Evolutionary conservation across 2,888 invertebrate species (phyloP), one percentile per base, ranked within the genome.

Genomic region (Parnassius orleans): DNA sequence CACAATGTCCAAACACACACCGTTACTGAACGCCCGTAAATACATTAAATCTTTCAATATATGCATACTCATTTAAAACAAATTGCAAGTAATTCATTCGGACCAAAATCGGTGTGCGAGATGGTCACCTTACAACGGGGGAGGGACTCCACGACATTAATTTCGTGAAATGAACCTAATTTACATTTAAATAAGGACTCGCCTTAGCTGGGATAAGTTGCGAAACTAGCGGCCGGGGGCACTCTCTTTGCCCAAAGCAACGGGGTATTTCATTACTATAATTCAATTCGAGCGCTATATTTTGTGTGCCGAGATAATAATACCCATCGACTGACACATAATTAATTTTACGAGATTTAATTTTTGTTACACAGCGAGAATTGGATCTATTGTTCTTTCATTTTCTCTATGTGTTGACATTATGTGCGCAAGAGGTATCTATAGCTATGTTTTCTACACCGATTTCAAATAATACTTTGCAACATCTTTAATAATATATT

Each of bases 121-220:
- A 73, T 86, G 87, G 90, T 72, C 81, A 81, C 84, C 67, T 68
- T 76, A 81, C 78, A 69, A 75, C 72, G 85, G 92, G 93, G 93
- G 92, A 92, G 93, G 89, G 85, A 80, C 90, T 88, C 86, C 83
- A 89, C 92, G 94, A 94, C 95, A 95, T 95, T 95, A 95, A 95
- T 95, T 95, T 95, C 94, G 94, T 94, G 95, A 95, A 95, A 95
- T 95, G 95, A 95, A 95, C 95, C 95, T 95, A 95, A 95, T 95
- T 95, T 95, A 94, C 95, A 95, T 95, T 95, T 95, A 95, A 95
- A 95, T 95, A 95, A 95, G 95, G 95, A 93, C 87, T 90, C 78
- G 91, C 91, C 90, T 91, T 91, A 90, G 90, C 78, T 77, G 85
- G 90, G 90, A 91, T 91, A 91, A 91, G 90, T 91, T 91, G 90